Evolutionary conservation across 2,888 invertebrate species (phyloP), one percentile per base, ranked within the genome.

Genomic region (Ryuthela nishihirai): DNA sequence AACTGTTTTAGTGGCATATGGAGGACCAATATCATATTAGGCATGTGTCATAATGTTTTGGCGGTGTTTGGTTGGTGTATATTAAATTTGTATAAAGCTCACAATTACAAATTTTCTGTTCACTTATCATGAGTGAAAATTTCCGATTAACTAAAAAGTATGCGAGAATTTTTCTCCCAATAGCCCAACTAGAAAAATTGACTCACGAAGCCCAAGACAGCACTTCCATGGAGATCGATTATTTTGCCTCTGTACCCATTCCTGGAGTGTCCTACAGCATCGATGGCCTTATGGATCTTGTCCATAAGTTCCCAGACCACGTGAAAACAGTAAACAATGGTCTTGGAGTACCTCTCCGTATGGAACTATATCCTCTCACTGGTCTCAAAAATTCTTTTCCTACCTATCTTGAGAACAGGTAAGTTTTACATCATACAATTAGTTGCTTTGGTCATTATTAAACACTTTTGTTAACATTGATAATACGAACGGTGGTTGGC

Each of bases 161-260:
- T n/a, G n/a, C n/a, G n/a, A n/a, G n/a, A n/a, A n/a, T n/a, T n/a
- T n/a, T n/a, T n/a, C n/a, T n/a, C n/a, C n/a, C n/a, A n/a, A 0
- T 9, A 60, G 61, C 55, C 6, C 48, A 61, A 24, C 44, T 55
- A 9, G 55, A 55, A 12, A 42, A 44, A 9, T 21, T 61, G 12
- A 36, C 47, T n/a, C 23, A 47, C 6, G 41, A 55, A n/a, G 49
- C 42, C 0, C 38, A 47, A n/a, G 55, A 52, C 17, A 44, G 29
- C 26, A 52, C 44, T 23, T 61, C 61, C 0, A 50, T 61, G 52
- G 61, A 61, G 32, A 61, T 61, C 29, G 38, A 55, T 12, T 61
- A 61, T 35, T 61, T 52, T 17, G 61, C 61, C 4, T 46, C 55
- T 0, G 61, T 61, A 1, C 61, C 61, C 1, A 18, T 61, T 4